Base-by-base conservation (phyloP, 2,888 invertebrate species). In the Myopa tessellatipennis region DNA sequence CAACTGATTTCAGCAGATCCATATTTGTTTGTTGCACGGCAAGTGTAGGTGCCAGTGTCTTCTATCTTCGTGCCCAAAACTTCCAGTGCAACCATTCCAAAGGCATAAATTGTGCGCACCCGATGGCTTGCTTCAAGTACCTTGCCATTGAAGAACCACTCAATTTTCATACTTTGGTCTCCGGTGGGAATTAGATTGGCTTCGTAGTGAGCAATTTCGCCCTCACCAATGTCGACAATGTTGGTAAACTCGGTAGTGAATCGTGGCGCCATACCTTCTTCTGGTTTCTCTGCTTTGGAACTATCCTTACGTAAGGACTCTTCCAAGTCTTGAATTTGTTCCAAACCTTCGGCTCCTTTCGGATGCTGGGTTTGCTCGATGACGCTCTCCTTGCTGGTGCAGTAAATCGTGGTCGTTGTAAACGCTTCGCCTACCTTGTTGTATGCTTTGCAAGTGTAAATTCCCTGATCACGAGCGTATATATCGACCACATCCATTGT, bases 171-270 rank as follows among this genome's bases (percentile, higher is more conserved):
- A 38, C 95, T 95, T 88, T 97, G 96, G 86, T 97, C 97, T 14
- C 97, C 96, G 70, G 96, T 94, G 14, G 99, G 99, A 73, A 96
- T 95, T 8, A 99, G 92, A 71, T 96, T 96, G 58, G 98, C 98
- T 90, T 99, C 99, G 89, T 98, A 98, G 89, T 99, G 98, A 82
- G 98, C 98, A 83, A 98, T 95, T 90, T 99, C 97, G 77, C 98
- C 98, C 90, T 99, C 99, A 61, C 94, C 94, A 71, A 99, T 91
- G 84, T 96, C 96, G 12, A 92, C 90, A 79, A 97, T 91, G 82
- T 96, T 93, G 83, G 94, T 92, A 89, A 96, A 96, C 86, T 96
- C 94, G 0, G 96, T 95, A 7, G 95, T 96, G 85, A 97, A 97
- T 78, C 94, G 93, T 60, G 97, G 97, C 77, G 97, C 93, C 86